phyloP scores from a whole-genome alignment of 53 echinoderm and acorn worm genomes.

The Zoroaster sp. region DNA sequence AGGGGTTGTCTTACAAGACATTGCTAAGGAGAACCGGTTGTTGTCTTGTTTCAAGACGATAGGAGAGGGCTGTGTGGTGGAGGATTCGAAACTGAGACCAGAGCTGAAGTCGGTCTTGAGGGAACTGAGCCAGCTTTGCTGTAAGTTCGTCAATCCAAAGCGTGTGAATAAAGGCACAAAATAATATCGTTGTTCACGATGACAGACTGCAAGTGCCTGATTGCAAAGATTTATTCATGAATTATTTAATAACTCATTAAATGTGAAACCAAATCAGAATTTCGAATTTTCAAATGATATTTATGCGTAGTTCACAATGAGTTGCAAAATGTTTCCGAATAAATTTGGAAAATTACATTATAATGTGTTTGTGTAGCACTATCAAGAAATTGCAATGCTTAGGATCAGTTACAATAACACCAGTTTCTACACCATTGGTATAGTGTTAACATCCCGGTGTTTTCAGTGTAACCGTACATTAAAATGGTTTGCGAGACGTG shows the following conservation, averaged over 20 bases:
- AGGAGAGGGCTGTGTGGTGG: slow-evolving; percentile 6
- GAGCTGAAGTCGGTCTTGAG: not conserved
- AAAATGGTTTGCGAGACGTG: too few species aligned
- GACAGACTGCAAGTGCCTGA: not conserved
- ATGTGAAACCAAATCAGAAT: not conserved
- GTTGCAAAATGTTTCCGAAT: too few species aligned
- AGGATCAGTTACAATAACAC: too few species aligned
- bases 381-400: too few species aligned
- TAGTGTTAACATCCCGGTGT: too few species aligned
- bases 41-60: slow-evolving; percentile 8
- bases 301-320: too few species aligned
- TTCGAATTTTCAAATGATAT: not conserved
- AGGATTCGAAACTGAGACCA: slow-evolving; percentile 7
- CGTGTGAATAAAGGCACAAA: not conserved
- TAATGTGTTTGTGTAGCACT: too few species aligned
- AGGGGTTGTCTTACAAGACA: slow-evolving; percentile 5
- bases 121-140: not conserved
- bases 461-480: too few species aligned
- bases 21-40: slow-evolving; percentile 1
- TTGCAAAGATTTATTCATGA: not conserved
- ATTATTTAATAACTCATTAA: too few species aligned
- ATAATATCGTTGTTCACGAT: not conserved
- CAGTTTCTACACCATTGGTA: too few species aligned
- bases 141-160: not conserved
- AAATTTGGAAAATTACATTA: too few species aligned